These are phyloP conservation scores for Zapornia atra DNA, from an alignment of 2,113 vertebrate genomes.

Conservation along the genomic window DNA sequence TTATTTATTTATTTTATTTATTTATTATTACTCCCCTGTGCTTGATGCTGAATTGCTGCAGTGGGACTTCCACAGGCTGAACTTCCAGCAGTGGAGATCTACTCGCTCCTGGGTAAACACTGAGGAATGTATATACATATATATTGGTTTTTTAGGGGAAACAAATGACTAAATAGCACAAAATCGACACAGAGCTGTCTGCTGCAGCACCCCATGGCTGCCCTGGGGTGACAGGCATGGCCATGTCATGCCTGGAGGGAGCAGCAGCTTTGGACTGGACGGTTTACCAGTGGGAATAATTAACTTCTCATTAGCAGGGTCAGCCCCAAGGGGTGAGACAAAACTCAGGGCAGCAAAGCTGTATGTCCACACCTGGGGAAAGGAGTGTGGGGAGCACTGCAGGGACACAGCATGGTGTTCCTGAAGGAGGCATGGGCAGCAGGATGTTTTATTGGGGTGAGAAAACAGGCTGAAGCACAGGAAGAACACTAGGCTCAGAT, in stretches of 20 bases:
- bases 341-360: not conserved
- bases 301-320: not conserved
- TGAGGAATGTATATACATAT: not conserved
- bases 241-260: not conserved
- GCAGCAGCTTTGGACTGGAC: not conserved
- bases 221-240: not conserved
- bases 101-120: not conserved
- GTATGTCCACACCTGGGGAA: not conserved
- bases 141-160: not conserved
- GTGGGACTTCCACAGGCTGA: not conserved
- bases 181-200: not conserved
- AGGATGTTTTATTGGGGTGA: not conserved
- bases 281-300: conserved; percentile 27
- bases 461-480: not conserved
- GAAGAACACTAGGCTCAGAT: not conserved
- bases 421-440: not conserved
- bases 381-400: fast-evolving
- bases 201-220: fast-evolving
- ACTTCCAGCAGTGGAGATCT: not conserved
- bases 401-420: not conserved
- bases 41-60: fast-evolving
- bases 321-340: not conserved
- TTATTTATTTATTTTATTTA: no score
- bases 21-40: not conserved
- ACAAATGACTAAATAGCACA: not conserved